phyloP scores from a whole-genome alignment of 1,140 invertebrate genomes.

The Leptoteleia sp. region DNA sequence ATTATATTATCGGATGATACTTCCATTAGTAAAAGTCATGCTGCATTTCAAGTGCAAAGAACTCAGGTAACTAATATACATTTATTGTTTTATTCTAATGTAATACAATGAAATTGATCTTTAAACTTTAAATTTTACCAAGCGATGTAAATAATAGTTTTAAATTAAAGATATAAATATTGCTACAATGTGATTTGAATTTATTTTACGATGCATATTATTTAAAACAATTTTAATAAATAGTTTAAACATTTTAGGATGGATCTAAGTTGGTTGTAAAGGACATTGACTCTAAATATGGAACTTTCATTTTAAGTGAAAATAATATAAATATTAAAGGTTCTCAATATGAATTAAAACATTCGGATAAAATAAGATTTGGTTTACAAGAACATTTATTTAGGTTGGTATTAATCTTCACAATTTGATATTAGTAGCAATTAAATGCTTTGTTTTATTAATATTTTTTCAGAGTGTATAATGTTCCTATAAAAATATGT shows the following conservation, averaged over 20 bases:
- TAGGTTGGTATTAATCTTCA: slow-evolving; percentile 47
- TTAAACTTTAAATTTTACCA: no score
- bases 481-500: slow-evolving; percentile 43
- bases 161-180: no score
- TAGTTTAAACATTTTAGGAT: no score
- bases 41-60: slow-evolving; percentile 42
- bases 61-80: slow-evolving; percentile 8
- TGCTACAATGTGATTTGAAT: no score
- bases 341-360: slow-evolving; percentile 20
- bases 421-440: background rate
- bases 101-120: no score
- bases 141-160: no score
- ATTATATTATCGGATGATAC: slow-evolving; percentile 61
- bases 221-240: no score
- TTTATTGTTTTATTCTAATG: slow-evolving; percentile 1
- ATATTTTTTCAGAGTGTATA: slow-evolving; percentile 25
- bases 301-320: slow-evolving; percentile 40
- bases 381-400: slow-evolving; percentile 62
- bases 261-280: slow-evolving; percentile 41
- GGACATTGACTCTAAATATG: slow-evolving; percentile 66
- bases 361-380: slow-evolving; percentile 58
- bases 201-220: no score
- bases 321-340: slow-evolving; percentile 23
- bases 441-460: slow-evolving; percentile 6
- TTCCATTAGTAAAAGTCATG: slow-evolving; percentile 70